Evolutionary conservation across 1,140 invertebrate genomes (phyloP), one percentile per base, ranked within the genome.

Genomic region (Pogonus chalceus): DNA sequence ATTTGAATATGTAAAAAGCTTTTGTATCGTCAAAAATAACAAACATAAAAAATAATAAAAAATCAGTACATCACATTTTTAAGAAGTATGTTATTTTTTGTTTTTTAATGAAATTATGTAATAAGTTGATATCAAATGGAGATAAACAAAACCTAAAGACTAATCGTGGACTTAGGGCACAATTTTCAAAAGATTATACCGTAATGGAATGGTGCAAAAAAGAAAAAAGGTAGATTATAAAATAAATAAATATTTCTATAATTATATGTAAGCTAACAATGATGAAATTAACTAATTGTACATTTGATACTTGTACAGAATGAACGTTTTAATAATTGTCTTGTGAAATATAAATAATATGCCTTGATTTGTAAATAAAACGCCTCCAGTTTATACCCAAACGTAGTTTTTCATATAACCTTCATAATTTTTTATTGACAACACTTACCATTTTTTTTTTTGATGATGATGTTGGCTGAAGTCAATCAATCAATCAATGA

Each of bases 321-420:
- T 59, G 18, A 60, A 52, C 56, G 57, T 58, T 58, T 53, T 56
- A 49, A 56, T 60, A 53, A 55, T 58, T 63, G 60, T 63, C 58
- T 57, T 63, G 60, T 63, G 59, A 61, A 57, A 18, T 43, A 43
- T 63, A 61, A 55, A 58, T 59, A 59, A 60, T 57, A 63, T 60
- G 62, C 62, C 62, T 64, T 64, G 62, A 62, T 62, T 62, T 64
- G 60, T 64, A 64, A 64, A 62, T 64, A 64, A 56, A 60, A 60
- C 18, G 57, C 57, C 60, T 60, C 57, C 60, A 58, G 60, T 63
- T 63, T 63, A 57, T 63, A 63, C 53, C 53, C 18, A 50, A 48
- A 48, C 12, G 14, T 48, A 20, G 20, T 48, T 1, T 21, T 18
- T 48, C 20, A 18, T 48, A 20, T 18, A 48, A n/a, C n/a, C n/a